Percentiles rank a stretch among this genome's conserved stretches.
Evolutionary conservation across 2,797 vertebrate genomes (phyloP).

Genomic region (Crenuchus spilurus): DNA sequence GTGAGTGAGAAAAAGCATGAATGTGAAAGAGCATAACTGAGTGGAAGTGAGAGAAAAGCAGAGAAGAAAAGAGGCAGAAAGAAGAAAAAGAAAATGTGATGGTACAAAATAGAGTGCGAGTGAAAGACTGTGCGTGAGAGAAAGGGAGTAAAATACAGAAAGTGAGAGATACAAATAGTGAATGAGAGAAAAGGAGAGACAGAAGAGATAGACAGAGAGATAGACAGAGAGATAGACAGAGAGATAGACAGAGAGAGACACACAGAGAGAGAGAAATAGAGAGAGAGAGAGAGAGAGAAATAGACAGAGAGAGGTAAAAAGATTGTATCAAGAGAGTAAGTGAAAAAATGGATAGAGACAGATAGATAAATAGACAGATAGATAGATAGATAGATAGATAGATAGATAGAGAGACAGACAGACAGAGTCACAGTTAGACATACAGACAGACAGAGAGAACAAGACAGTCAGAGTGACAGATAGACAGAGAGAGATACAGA

Average conservation of each 20-base stretch:
- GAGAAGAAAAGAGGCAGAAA: background rate
- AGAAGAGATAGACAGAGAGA: background rate
- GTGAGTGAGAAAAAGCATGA: too few species aligned
- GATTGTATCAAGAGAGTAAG: too few species aligned
- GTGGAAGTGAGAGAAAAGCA: too few species aligned
- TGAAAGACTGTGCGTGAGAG: slow-evolving; percentile 33
- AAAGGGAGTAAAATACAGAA: slow-evolving; percentile 20
- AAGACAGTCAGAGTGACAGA: background rate
- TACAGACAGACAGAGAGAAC: background rate
- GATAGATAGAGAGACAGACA: background rate
- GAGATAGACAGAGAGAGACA: background rate
- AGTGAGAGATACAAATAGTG: background rate
- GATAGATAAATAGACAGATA: too few species aligned
- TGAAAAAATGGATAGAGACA: background rate
- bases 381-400: too few species aligned
- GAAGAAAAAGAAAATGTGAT: too few species aligned
- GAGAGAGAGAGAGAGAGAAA: slow-evolving; percentile 10
- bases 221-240: too few species aligned
- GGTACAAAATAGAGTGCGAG: slow-evolving; percentile 42
- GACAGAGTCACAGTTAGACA: background rate
- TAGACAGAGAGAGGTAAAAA: background rate
- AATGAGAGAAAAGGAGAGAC: background rate
- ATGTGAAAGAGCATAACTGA: too few species aligned
- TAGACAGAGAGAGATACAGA: slow-evolving; percentile 24
- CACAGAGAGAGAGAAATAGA: background rate